Evolutionary conservation across 2,113 vertebrate genomes (phyloP), one percentile per base, ranked within the genome.

Genomic region (Fregata magnificens): DNA sequence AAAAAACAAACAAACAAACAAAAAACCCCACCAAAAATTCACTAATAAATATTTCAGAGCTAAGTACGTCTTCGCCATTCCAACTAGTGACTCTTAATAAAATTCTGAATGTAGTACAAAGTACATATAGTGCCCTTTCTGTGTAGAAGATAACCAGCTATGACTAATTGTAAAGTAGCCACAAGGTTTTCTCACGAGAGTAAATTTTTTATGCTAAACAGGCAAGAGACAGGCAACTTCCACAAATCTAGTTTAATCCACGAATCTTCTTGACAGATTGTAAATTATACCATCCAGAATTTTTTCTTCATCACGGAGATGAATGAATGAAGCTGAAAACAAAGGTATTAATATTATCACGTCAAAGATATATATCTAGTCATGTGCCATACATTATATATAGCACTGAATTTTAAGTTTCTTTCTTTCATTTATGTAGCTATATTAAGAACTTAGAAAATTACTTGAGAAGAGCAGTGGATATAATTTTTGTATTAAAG

Each of bases 281-380:
- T 91, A 89, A 97, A 96, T 82, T 70, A 80, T 42, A 97, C 74
- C 87, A 67, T 80, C 49, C 44, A 66, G 59, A 74, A 34, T 86
- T 80, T 90, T n/a, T n/a, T n/a, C n/a, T 96, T 89, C 65, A 82
- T 93, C 79, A 49, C 63, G 34, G 45, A 84, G 13, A 94, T 81
- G 89, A 89, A 62, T 29, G 36, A 84, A 86, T 47, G 63, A 93
- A 90, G 70, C 74, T 76, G 59, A 86, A 96, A 96, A 84, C 5
- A 55, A 90, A 76, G n/a, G 40, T 95, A 91, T 95, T 89, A 92
- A 74, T 95, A 86, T 88, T 96, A 80, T 80, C 50, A 65, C 13
- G 10, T 93, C 47, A 83, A 96, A 45, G 56, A 71, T 44, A 71
- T 16, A n/a, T 78, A 42, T 65, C 42, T 14, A 45, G n/a, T 79